Conservation (phyloP, 2,113 vertebrate genomes). For the Ginglymostoma cirratum region DNA sequence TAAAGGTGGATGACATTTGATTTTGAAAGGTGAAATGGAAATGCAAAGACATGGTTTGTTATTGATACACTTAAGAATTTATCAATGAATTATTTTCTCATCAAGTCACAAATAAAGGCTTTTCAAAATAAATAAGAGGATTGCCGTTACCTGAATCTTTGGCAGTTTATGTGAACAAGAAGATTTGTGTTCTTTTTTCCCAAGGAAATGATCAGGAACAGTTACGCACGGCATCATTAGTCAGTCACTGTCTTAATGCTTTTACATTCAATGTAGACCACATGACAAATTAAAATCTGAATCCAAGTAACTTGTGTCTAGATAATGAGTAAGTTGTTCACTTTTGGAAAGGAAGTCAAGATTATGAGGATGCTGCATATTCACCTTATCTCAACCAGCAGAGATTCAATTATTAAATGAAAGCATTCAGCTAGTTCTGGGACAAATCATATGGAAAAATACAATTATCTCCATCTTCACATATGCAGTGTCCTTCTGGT, state of each 20-base stretch:
- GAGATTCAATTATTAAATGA: conserved; percentile 27
- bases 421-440: not conserved
- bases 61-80: not conserved
- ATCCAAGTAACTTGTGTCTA: not conserved
- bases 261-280: not conserved
- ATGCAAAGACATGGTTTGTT: not conserved
- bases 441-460: not conserved
- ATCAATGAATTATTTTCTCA: not conserved
- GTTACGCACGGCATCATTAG: not conserved
- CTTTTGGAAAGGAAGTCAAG: not conserved
- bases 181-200: not conserved
- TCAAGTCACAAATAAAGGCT: not conserved
- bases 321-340: not conserved
- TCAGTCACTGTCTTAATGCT: not conserved
- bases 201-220: not conserved
- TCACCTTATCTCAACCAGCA: not conserved
- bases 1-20: too few relatives aligned
- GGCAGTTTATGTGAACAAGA: not conserved
- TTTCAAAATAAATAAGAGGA: not conserved
- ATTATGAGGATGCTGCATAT: not conserved
- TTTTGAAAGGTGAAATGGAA: too few relatives aligned
- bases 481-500: not conserved
- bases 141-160: not conserved
- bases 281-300: not conserved
- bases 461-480: not conserved